Percentiles rank a stretch among this genome's conserved stretches.
These are phyloP conservation scores for Lycorma delicatula DNA, from an alignment of 1,140 invertebrate genomes.

Conservation along the genomic window DNA sequence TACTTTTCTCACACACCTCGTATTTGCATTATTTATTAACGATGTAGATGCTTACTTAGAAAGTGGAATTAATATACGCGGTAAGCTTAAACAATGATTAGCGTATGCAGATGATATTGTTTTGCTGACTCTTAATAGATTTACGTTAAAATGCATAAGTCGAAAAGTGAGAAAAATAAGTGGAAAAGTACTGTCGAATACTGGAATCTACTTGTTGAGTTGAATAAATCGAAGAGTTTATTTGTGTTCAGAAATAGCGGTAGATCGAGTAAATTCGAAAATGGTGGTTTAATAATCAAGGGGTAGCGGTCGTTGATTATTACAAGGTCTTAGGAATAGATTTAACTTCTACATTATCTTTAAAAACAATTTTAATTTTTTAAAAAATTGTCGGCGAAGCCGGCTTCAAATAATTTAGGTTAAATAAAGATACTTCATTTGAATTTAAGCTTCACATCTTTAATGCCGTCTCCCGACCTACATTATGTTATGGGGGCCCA, in stretches of 20 bases:
- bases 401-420: neutral
- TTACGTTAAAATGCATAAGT: neutral
- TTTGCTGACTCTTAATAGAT: neutral
- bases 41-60: slow-evolving; percentile 15
- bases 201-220: neutral
- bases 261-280: neutral
- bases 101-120: slow-evolving; percentile 10
- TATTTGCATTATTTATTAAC: slow-evolving; percentile 20
- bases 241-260: neutral
- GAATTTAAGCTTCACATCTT: neutral
- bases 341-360: neutral
- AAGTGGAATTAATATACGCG: no score
- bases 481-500: neutral
- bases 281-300: neutral
- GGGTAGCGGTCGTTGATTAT: no score
- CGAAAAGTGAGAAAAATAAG: neutral
- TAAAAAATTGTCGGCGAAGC: neutral
- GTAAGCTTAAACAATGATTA: neutral
- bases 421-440: neutral
- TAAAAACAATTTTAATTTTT: neutral
- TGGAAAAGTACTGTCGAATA: neutral
- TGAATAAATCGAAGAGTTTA: neutral
- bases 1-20: no score
- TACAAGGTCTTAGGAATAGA: no score
- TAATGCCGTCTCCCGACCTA: neutral